Evolutionary conservation across 1,140 invertebrate genomes (phyloP).

Genomic region (Cyrtorhinus lividipennis): DNA sequence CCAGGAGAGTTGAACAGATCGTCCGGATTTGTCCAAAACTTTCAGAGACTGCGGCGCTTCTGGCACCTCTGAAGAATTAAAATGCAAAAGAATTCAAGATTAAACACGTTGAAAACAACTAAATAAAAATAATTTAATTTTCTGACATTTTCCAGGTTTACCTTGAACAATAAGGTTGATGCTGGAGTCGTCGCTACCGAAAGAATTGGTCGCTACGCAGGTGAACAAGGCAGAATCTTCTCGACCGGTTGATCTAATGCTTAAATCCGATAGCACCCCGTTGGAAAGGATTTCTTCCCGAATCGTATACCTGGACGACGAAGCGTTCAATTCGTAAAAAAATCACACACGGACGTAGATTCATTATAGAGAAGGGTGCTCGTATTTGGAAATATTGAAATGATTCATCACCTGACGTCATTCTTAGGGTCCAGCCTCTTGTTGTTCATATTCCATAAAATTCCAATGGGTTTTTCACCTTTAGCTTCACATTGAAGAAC

Average conservation of each 20-base stretch:
- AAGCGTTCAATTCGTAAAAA: no score
- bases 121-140: background rate
- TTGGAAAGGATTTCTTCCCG: constrained; percentile 75
- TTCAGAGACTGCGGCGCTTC: constrained; percentile 82
- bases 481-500: constrained; percentile 90
- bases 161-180: constrained; percentile 92
- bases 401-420: constrained; percentile 37
- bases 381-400: constrained; percentile 8
- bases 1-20: constrained; percentile 82
- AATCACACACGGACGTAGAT: no score
- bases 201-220: constrained; percentile 86
- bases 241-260: constrained; percentile 75
- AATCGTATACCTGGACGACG: constrained; percentile 61
- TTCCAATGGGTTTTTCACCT: constrained; percentile 90
- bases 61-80: constrained; percentile 58
- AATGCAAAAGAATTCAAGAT: background rate
- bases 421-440: constrained; percentile 76
- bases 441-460: constrained; percentile 91
- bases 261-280: constrained; percentile 74
- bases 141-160: constrained; percentile 26
- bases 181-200: constrained; percentile 87
- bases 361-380: no score
- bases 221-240: constrained; percentile 86
- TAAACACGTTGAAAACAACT: no score
- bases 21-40: constrained; percentile 79